phyloP scores from a whole-genome alignment of 2,113 vertebrate genomes.

The Forbesichthys agassizii region DNA sequence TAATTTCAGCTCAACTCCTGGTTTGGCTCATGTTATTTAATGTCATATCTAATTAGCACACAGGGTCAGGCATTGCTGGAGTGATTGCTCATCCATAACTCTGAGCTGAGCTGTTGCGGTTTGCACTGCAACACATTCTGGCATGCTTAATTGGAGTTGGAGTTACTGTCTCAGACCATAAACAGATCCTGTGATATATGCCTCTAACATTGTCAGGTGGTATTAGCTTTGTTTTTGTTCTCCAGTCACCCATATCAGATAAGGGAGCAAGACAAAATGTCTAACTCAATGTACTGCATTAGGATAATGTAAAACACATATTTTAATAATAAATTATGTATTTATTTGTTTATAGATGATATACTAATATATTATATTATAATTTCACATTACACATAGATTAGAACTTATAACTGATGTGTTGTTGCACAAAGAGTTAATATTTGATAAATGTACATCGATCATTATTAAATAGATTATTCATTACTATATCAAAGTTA shows the following conservation, averaged over 20 bases:
- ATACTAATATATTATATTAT: too few relatives aligned
- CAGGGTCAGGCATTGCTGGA: conserved; percentile 68
- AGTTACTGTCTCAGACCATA: conserved; percentile 68
- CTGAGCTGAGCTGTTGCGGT: conserved; percentile 64
- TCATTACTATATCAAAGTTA: too few relatives aligned
- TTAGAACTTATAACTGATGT: too few relatives aligned
- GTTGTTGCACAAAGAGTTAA: too few relatives aligned
- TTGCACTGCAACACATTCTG: conserved; percentile 69
- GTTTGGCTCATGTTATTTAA: conserved; percentile 70
- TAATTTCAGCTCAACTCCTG: conserved; percentile 59
- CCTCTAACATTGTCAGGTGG: conserved; percentile 71
- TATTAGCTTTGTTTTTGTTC: conserved; percentile 73
- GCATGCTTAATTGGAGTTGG: conserved; percentile 75
- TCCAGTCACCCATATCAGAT: conserved; percentile 68
- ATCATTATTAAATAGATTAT: too few relatives aligned
- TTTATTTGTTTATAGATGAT: conserved; percentile 15
- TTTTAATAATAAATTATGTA: conserved; percentile 54
- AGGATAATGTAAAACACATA: conserved; percentile 31
- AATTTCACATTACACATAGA: too few relatives aligned
- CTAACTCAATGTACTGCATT: conserved; percentile 32
- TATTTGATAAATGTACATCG: too few relatives aligned
- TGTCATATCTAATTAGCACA: conserved; percentile 75
- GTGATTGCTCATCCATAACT: conserved; percentile 77
- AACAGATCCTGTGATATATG: conserved; percentile 71
- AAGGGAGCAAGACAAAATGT: conserved; percentile 52